phyloP scores from a whole-genome alignment of 2,113 vertebrate genomes.

The Bostrychus sinensis region DNA sequence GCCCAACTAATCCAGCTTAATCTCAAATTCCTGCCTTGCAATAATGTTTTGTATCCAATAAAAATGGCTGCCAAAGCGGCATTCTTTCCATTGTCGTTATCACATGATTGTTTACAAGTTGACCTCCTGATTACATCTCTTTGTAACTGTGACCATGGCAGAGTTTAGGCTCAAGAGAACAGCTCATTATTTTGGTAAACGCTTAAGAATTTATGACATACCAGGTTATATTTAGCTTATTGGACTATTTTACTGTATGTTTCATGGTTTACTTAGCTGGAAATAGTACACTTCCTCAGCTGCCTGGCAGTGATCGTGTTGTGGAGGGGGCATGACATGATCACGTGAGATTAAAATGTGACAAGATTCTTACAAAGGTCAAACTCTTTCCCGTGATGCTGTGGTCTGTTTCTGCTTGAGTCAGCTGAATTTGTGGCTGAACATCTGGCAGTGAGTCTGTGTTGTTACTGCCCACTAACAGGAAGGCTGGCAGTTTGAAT shows the following conservation, averaged over 20 bases:
- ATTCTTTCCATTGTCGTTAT: constrained; percentile 20
- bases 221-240: constrained; percentile 15
- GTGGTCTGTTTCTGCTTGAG: too few species aligned
- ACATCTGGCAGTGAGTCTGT: too few species aligned
- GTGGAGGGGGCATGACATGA: too few species aligned
- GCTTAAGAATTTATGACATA: too few species aligned
- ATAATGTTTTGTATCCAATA: neutral
- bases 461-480: too few species aligned
- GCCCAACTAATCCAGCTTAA: constrained; percentile 43
- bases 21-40: constrained; percentile 39
- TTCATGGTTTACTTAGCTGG: neutral
- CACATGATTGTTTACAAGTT: constrained; percentile 27
- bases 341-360: neutral
- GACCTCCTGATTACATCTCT: neutral
- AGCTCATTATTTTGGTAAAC: constrained; percentile 1
- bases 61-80: constrained; percentile 2
- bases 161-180: constrained; percentile 21
- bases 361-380: too few species aligned
- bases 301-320: neutral
- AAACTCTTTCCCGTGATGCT: too few species aligned
- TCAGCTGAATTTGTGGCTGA: too few species aligned
- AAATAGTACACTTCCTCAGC: neutral
- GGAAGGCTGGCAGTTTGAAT: too few species aligned
- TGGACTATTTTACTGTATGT: too few species aligned
- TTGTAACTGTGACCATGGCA: neutral